These are phyloP conservation scores for Fragum sueziense DNA, from an alignment of 2,888 invertebrate genomes.

Conservation along the genomic window DNA sequence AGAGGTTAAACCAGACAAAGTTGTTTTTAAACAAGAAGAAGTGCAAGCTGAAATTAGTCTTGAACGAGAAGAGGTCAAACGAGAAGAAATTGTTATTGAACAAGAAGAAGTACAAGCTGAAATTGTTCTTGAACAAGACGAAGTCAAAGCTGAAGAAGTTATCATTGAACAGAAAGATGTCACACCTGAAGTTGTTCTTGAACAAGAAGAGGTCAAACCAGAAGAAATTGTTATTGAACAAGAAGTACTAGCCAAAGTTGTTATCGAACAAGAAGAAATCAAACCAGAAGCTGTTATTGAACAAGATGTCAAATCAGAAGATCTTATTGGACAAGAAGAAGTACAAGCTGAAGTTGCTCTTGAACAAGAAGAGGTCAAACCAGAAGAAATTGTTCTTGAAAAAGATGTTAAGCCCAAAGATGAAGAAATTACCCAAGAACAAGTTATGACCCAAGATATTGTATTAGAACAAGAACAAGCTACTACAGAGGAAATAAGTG, in stretches of 20 bases:
- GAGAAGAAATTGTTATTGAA: conserved; percentile 18
- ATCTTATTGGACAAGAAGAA: neutral
- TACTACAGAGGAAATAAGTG: conserved; percentile 11
- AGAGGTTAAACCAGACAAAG: conserved; percentile 12
- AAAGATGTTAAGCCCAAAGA: neutral
- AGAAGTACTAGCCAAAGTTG: neutral
- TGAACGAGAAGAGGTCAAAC: conserved; percentile 16
- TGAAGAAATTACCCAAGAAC: conserved; percentile 18
- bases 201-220: conserved; percentile 7
- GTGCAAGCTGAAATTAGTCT: neutral
- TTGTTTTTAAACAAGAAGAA: conserved; percentile 16
- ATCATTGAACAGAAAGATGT: conserved; percentile 22
- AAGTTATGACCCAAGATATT: conserved; percentile 9
- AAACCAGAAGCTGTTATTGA: conserved; percentile 12
- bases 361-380: conserved; percentile 23
- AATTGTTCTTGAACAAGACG: conserved; percentile 17
- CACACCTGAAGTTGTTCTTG: neutral
- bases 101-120: conserved; percentile 14
- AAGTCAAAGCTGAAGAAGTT: conserved; percentile 9
- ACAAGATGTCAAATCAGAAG: conserved; percentile 26
- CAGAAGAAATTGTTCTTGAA: conserved; percentile 19
- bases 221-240: neutral
- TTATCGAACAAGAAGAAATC: neutral
- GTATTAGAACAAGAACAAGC: conserved; percentile 26
- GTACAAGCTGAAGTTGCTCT: conserved; percentile 12